phyloP scores from a whole-genome alignment of 2,113 vertebrate genomes.

The Columba janthina region DNA sequence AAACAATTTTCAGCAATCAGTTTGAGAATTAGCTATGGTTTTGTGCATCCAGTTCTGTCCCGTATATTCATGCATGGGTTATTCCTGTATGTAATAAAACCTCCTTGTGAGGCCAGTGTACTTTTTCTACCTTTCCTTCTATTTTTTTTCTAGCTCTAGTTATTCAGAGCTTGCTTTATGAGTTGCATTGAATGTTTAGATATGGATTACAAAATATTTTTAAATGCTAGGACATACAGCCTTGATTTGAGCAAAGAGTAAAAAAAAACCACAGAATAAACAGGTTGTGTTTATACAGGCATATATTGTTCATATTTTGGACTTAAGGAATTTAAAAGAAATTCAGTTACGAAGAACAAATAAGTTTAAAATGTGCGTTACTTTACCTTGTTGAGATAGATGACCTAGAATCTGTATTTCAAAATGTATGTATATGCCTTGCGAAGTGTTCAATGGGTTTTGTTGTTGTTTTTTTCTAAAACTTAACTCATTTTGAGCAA shows the following conservation, averaged over 20 bases:
- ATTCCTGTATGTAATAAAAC: not conserved
- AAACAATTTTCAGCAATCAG: not conserved
- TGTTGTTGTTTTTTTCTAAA: slow-evolving; percentile 12
- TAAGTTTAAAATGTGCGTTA: not conserved
- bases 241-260: not conserved
- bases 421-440: not conserved
- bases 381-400: not conserved
- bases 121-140: not conserved
- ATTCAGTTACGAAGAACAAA: not conserved
- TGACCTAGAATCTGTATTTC: not conserved
- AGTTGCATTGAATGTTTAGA: not conserved
- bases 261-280: not conserved
- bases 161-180: not conserved
- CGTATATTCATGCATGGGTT: not conserved
- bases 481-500: not conserved
- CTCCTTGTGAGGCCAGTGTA: not conserved
- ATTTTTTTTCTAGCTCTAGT: not conserved
- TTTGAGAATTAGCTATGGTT: not conserved
- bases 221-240: not conserved
- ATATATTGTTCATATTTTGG: not conserved
- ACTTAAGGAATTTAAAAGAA: not conserved
- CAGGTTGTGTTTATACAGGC: not conserved
- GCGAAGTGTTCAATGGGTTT: not conserved
- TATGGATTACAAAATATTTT: not conserved
- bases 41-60: not conserved